Evolutionary conservation across 1,140 invertebrate genomes (phyloP).

Genomic region (Lycorma delicatula): DNA sequence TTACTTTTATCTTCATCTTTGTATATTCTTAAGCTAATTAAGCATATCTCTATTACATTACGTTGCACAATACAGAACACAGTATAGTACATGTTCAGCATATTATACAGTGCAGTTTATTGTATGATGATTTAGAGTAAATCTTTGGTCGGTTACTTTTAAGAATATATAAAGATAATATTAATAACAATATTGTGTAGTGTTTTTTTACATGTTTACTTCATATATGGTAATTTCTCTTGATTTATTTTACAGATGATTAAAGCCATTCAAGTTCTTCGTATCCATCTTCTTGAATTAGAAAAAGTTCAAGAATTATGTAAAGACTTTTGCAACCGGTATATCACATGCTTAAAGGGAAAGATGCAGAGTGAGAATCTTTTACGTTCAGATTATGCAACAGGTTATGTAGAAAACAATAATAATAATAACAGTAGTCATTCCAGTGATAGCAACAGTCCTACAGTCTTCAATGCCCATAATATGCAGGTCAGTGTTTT

Average conservation of each 20-base stretch:
- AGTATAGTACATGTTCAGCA: too few species aligned
- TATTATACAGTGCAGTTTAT: too few species aligned
- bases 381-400: slow-evolving; percentile 60
- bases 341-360: slow-evolving; percentile 90
- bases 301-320: slow-evolving; percentile 95
- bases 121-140: too few species aligned
- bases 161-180: too few species aligned
- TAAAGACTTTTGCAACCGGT: slow-evolving; percentile 93
- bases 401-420: slow-evolving; percentile 38
- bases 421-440: slow-evolving; percentile 46
- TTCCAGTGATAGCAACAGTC: slow-evolving; percentile 45
- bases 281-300: slow-evolving; percentile 91
- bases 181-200: too few species aligned
- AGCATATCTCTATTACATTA: too few species aligned
- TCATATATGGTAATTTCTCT: too few species aligned
- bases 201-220: too few species aligned
- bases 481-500: slow-evolving; percentile 28
- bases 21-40: too few species aligned
- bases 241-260: slow-evolving; percentile 82
- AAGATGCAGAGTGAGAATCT: slow-evolving; percentile 96
- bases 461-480: slow-evolving; percentile 26
- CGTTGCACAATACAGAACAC: too few species aligned
- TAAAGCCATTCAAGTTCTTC: slow-evolving; percentile 91
- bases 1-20: too few species aligned
- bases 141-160: too few species aligned